These are phyloP conservation scores for Amblyjoppa fuscipennis DNA, from an alignment of 2,888 invertebrate genomes.

Conservation along the genomic window DNA sequence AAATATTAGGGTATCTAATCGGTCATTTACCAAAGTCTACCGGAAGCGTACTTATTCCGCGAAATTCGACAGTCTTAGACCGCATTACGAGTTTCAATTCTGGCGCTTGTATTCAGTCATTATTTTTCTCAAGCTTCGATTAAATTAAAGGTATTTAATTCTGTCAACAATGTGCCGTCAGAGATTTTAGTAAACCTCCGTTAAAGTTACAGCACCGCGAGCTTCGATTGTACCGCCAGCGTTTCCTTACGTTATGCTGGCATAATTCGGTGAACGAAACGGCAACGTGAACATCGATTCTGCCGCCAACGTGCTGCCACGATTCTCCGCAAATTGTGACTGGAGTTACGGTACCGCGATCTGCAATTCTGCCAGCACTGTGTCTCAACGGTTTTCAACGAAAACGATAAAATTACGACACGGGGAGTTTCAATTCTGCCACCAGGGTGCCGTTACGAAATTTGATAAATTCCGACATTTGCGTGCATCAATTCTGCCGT, in stretches of 20 bases:
- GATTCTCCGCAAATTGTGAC: not conserved
- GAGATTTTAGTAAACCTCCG: not conserved
- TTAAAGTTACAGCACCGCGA: not conserved
- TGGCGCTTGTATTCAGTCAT: not conserved
- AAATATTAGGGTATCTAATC: too few species aligned
- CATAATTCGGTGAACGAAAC: not conserved
- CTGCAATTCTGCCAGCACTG: too few species aligned
- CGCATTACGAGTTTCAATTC: not conserved
- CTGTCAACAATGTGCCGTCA: conserved; percentile 5
- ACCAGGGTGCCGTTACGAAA: too few species aligned
- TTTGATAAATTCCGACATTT: too few species aligned
- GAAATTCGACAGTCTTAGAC: not conserved
- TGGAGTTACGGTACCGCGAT: not conserved
- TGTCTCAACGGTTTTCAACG: too few species aligned
- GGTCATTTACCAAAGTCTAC: not conserved
- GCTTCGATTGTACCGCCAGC: conserved; percentile 1
- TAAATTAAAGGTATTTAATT: not conserved
- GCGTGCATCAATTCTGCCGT: too few species aligned
- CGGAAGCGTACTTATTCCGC: too few species aligned
- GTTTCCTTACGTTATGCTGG: not conserved
- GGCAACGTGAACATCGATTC: not conserved
- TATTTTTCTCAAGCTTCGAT: not conserved
- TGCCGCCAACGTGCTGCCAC: not conserved
- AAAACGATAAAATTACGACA: too few species aligned
- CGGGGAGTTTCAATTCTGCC: too few species aligned